Percentiles rank a stretch among this genome's conserved stretches.
Conservation (phyloP, 2,113 vertebrate species). For the Eudyptes chrysolophus region DNA sequence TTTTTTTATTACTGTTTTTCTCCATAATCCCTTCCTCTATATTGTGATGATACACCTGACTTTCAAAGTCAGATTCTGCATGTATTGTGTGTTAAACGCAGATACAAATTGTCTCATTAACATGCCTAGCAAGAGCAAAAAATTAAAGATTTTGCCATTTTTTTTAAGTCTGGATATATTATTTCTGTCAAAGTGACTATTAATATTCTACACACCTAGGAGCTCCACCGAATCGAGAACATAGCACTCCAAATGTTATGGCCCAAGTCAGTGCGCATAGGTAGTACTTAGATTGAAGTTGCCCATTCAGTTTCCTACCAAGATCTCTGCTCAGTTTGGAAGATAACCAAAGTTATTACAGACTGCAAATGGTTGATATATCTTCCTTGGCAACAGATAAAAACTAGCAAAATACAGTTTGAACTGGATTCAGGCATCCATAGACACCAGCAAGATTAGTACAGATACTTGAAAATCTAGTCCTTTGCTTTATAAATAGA, state of each 20-base stretch:
- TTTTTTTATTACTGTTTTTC: not conserved
- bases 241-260: not conserved
- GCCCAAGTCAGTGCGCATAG: not conserved
- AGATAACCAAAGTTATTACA: not conserved
- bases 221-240: not conserved
- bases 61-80: not conserved
- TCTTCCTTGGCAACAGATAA: not conserved
- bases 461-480: not conserved
- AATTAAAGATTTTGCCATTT: not conserved
- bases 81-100: not conserved
- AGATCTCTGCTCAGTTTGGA: not conserved
- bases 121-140: not conserved
- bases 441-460: not conserved
- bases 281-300: not conserved
- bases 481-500: not conserved
- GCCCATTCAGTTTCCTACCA: not conserved
- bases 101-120: not conserved
- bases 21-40: not conserved
- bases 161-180: not conserved
- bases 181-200: not conserved
- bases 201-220: not conserved
- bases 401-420: not conserved
- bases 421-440: not conserved
- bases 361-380: not conserved
- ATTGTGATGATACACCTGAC: not conserved